A percentile compares a stretch with the other conserved stretches of the same genome.
Evolutionary conservation across 1,140 invertebrate species (phyloP).

Genomic region (Globodera rostochiensis): DNA sequence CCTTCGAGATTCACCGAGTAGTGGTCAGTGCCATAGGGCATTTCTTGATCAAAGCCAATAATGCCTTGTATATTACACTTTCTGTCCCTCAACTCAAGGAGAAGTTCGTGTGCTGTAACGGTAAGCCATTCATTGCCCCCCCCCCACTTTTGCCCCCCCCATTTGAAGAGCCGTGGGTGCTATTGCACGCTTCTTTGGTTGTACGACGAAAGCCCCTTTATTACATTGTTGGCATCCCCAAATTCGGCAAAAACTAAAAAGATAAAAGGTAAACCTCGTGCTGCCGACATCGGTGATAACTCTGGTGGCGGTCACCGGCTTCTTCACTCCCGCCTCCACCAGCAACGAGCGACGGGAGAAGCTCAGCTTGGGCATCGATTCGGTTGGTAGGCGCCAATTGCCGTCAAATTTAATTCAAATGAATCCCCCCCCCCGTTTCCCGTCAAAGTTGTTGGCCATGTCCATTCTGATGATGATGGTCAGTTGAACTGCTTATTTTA

Average conservation of each 20-base stretch:
- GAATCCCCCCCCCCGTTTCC: no score
- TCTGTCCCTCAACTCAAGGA: slow-evolving; percentile 36
- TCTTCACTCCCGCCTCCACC: slow-evolving; percentile 66
- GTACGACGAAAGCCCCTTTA: slow-evolving; percentile 63
- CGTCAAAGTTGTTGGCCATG: slow-evolving; percentile 60
- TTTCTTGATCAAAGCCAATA: slow-evolving; percentile 20
- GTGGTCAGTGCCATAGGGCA: slow-evolving; percentile 9
- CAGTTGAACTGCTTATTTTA: neutral
- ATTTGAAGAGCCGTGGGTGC: slow-evolving; percentile 61
- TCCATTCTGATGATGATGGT: slow-evolving; percentile 64
- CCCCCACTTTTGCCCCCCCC: no score
- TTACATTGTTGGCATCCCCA: slow-evolving; percentile 50
- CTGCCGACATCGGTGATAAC: slow-evolving; percentile 64
- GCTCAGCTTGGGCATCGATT: slow-evolving; percentile 62
- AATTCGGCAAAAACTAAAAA: neutral
- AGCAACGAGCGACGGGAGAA: slow-evolving; percentile 62
- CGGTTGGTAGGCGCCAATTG: slow-evolving; percentile 29
- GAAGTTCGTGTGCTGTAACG: slow-evolving; percentile 59
- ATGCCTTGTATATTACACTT: neutral
- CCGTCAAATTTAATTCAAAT: neutral
- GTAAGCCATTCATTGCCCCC: neutral
- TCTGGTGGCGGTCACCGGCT: slow-evolving; percentile 65
- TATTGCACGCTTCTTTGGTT: slow-evolving; percentile 59
- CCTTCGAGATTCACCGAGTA: slow-evolving; percentile 57
- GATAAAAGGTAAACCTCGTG: slow-evolving; percentile 60